Percentiles rank a stretch among this genome's conserved stretches.
Conservation (phyloP, 2,888 invertebrate species). For the Drosophila glabriapex region DNA sequence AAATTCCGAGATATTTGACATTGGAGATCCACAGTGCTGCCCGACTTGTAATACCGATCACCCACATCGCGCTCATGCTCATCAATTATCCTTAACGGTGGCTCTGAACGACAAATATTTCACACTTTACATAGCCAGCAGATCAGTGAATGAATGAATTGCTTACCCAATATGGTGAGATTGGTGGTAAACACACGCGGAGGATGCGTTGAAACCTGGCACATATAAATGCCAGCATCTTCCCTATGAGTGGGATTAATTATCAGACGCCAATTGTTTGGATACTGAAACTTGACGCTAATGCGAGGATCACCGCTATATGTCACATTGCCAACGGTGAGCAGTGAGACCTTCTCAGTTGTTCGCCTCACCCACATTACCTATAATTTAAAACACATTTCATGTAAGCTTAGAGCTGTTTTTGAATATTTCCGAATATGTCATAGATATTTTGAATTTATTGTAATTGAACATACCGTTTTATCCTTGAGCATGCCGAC, state of each 20-base stretch:
- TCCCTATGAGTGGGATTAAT: conserved; percentile 90
- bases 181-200: conserved; percentile 91
- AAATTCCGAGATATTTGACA: conserved; percentile 87
- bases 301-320: conserved; percentile 89
- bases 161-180: conserved; percentile 89
- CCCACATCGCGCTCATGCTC: conserved; percentile 90
- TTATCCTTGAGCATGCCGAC: conserved; percentile 90
- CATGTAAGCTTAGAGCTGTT: background rate
- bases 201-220: conserved; percentile 93
- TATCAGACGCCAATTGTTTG: conserved; percentile 89
- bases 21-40: conserved; percentile 90
- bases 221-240: conserved; percentile 91
- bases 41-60: conserved; percentile 91
- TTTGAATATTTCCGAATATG: background rate
- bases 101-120: conserved; percentile 86
- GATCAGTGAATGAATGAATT: background rate
- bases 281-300: conserved; percentile 89
- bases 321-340: conserved; percentile 89
- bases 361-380: conserved; percentile 90
- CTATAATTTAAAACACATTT: conserved; percentile 81
- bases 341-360: conserved; percentile 88
- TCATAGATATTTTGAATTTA: background rate
- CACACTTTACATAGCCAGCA: too few species aligned
- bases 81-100: conserved; percentile 90
- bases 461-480: conserved; percentile 86